These are phyloP conservation scores for Torymus auratus DNA, from an alignment of 2,888 invertebrate genomes.

Conservation along the genomic window DNA sequence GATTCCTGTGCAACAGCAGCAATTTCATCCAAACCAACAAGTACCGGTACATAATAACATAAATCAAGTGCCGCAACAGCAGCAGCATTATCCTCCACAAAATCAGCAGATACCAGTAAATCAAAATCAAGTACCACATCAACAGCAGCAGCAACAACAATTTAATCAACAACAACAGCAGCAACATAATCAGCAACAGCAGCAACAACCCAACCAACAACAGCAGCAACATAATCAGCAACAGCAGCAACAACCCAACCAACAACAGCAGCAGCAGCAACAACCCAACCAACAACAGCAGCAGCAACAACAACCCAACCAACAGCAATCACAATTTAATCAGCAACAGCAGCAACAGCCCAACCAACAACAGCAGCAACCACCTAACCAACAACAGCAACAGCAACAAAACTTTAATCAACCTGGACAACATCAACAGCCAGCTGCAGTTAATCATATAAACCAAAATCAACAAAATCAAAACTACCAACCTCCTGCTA, in stretches of 20 bases:
- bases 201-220: constrained; percentile 5
- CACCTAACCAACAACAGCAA: neutral
- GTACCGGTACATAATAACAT: too few species aligned
- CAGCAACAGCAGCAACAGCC: neutral
- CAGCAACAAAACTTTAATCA: neutral
- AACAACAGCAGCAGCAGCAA: neutral
- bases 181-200: constrained; percentile 54
- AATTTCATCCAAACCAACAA: constrained; percentile 45
- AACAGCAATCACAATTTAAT: constrained; percentile 2
- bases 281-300: neutral
- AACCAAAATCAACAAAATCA: constrained; percentile 56
- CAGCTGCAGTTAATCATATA: constrained; percentile 16
- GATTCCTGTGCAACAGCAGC: constrained; percentile 62
- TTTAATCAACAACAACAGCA: constrained; percentile 61
- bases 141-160: constrained; percentile 61
- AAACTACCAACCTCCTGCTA: constrained; percentile 21
- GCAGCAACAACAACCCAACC: neutral
- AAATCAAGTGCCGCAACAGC: constrained; percentile 61
- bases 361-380: neutral
- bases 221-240: neutral
- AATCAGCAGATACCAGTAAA: constrained; percentile 59
- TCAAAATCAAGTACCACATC: constrained; percentile 62
- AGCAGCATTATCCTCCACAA: constrained; percentile 44
- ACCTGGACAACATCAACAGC: constrained; percentile 19
- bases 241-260: neutral